Conservation (phyloP, 2,113 vertebrate species). For the Burhinus bistriatus region DNA sequence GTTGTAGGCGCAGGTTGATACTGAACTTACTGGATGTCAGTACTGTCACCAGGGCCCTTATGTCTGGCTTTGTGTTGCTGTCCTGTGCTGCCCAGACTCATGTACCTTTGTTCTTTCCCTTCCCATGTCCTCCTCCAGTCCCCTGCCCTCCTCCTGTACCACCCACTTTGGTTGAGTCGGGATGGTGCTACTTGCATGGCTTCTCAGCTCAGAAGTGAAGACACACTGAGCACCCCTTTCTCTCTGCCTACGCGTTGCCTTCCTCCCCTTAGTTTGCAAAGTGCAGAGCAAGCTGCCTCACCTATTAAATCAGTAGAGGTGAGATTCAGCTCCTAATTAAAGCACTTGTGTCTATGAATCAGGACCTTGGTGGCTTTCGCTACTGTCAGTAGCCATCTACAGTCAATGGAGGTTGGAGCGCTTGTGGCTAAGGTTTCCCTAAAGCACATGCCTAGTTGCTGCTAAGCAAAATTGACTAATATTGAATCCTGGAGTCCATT, state of each 20-base stretch:
- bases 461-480: neutral
- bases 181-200: too few species aligned
- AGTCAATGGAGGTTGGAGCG: neutral
- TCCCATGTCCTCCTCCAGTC: too few species aligned
- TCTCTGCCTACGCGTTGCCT: neutral
- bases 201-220: neutral
- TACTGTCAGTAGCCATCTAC: neutral
- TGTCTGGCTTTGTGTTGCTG: neutral
- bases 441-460: neutral
- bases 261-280: neutral
- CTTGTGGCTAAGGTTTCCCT: neutral
- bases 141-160: too few species aligned
- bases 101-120: neutral
- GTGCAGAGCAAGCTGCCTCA: neutral
- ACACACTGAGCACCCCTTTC: neutral
- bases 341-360: neutral
- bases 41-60: neutral
- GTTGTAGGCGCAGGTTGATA: neutral
- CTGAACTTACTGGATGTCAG: fast-evolving
- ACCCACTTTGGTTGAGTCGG: neutral
- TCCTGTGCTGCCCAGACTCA: neutral
- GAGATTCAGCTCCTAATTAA: neutral
- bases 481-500: neutral
- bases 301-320: neutral
- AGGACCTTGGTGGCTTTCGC: neutral